Base-by-base conservation (phyloP, 2,113 vertebrate species). In the Thymallus thymallus region DNA sequence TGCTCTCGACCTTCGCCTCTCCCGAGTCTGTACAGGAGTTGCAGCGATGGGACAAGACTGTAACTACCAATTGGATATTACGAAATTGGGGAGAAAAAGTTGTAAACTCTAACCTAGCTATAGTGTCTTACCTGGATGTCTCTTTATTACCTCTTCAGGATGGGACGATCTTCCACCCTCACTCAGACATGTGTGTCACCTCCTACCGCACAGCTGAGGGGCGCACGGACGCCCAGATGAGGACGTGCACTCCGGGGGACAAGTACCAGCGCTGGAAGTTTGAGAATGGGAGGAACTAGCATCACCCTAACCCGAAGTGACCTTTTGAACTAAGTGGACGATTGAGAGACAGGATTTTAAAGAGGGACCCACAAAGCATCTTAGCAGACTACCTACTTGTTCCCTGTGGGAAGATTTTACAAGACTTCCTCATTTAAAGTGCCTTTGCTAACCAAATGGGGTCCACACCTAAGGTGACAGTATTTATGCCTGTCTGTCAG, bases 231-330 rank as follows among this genome's bases (percentile, higher is more conserved):
- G 90, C 94, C 12, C 87, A 95, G 41, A 96, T 98, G 95, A 91
- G 82, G 73, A 87, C 82, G 32, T 99, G 97, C 84, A 83, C 82
- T 58, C 70, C 92, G 3, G 87, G 74, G 72, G 95, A 98, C 87
- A 94, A 88, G 86, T 94, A 94, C 80, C 98, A 99, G 77, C 87
- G 91, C 58, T 99, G 98, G 97, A 95, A 91, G 81, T 99, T 98
- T 87, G 96, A 98, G 86, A 23, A 58, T 6, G 66, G 30, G 51
- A 65, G 66, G 76, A 46, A 56, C 58, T 41, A 62, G 63, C 23
- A 68, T 30, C 77, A 80, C 72, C 94, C 96, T 24, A 90, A 93
- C 64, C 76, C 80, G 35, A 83, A 84, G 69, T 86, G 84, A 85
- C 85, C 81, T 79, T 79, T 29, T 73, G 71, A 83, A 77, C 78